A percentile compares a stretch with the other conserved stretches of the same genome.
phyloP scores from a whole-genome alignment of 2,797 vertebrate genomes.

The Mareca strepera region DNA sequence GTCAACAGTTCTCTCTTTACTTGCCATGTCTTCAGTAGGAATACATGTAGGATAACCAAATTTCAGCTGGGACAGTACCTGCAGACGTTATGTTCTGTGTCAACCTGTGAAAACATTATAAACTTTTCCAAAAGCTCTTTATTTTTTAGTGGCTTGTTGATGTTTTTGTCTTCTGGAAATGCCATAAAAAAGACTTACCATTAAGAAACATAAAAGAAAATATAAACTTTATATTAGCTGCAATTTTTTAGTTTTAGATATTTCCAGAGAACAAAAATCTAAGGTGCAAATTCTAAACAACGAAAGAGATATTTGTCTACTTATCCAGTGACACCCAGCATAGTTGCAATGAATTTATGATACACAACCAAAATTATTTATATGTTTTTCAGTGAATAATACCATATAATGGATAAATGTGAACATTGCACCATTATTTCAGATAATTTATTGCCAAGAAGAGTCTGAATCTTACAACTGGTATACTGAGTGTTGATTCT shows the following conservation, averaged over 20 bases:
- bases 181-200: not conserved
- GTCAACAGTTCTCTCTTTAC: not conserved
- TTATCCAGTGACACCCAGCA: not conserved
- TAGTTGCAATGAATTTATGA: not conserved
- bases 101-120: not conserved
- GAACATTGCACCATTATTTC: not conserved
- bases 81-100: not conserved
- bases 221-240: not conserved
- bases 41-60: not conserved
- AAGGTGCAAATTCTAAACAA: not conserved
- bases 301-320: not conserved
- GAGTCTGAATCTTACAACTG: not conserved
- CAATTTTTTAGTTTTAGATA: not conserved
- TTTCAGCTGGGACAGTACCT: not conserved
- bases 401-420: not conserved
- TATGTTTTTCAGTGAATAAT: not conserved
- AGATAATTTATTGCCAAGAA: not conserved
- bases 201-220: not conserved
- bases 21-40: not conserved
- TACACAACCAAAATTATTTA: not conserved
- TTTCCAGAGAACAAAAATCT: not conserved
- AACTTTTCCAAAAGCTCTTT: not conserved
- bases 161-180: not conserved
- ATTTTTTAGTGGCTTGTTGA: not conserved
- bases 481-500: not conserved